Conservation (phyloP, 2,888 invertebrate genomes). For the Lingula anatina region DNA sequence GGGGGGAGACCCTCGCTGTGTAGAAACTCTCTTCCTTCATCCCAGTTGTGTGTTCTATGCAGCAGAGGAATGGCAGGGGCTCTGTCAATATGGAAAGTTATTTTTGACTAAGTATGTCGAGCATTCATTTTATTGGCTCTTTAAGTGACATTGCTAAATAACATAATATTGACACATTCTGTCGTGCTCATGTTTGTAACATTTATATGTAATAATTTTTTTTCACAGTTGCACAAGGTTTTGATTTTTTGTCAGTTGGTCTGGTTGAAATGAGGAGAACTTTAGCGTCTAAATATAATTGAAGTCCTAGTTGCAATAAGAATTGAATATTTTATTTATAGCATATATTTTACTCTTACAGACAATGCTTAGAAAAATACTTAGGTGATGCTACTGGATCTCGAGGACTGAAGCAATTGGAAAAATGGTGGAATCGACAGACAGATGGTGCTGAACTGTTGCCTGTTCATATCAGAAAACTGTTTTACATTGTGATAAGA, state of each 20-base stretch:
- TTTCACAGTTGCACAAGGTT: too few species aligned
- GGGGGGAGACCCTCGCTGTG: constrained; percentile 34
- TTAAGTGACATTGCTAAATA: too few species aligned
- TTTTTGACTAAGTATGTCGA: constrained; percentile 11
- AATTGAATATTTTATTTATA: too few species aligned
- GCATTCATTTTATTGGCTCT: background rate
- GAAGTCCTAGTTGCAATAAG: too few species aligned
- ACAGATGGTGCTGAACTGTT: constrained; percentile 9
- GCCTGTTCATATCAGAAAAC: constrained; percentile 25
- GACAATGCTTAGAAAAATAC: constrained; percentile 34
- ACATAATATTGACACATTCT: too few species aligned
- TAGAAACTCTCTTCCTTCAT: constrained; percentile 36
- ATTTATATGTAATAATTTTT: constrained; percentile 6
- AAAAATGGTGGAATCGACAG: constrained; percentile 20
- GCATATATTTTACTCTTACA: too few species aligned
- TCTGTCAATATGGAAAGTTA: constrained; percentile 7
- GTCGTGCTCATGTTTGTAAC: constrained; percentile 1
- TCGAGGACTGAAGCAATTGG: constrained; percentile 27
- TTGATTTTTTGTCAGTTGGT: too few species aligned
- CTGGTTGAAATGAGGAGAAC: too few species aligned
- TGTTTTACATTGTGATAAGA: constrained; percentile 34
- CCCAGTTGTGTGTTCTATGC: constrained; percentile 15
- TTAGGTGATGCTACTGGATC: constrained; percentile 33
- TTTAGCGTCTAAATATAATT: too few species aligned
- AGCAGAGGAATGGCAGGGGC: constrained; percentile 17